Base-by-base conservation (phyloP, 2,797 vertebrate genomes). In the Bufotes viridis region DNA sequence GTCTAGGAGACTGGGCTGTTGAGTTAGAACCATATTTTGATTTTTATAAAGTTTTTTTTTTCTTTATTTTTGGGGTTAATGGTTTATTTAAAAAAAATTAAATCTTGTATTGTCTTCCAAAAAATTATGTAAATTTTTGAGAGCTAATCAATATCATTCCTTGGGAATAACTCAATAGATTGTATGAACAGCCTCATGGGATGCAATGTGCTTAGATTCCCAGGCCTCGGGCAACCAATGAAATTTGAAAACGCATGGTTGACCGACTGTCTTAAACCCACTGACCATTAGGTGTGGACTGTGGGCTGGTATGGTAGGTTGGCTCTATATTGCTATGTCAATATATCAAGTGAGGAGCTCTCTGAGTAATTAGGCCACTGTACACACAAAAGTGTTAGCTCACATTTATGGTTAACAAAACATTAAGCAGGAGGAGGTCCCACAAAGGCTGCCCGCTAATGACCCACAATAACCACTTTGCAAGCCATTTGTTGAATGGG, bases 401-500 rank as follows among this genome's bases (percentile, higher is more conserved):
- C 84, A 86, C 55, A n/a, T 89, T 89, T 89, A 89, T 86, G 88
- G 84, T 86, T 86, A 86, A 86, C 84, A 78, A 89, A 86, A 80
- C 88, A 89, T 89, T 89, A 89, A 86, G 75, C 84, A 89, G 63
- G 74, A 86, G 84, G 53, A 78, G 20, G 26, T 63, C 53, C 63
- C 60, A 89, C 88, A 89, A 89, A 83, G 58, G 80, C 14, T 49
- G 72, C 17, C 84, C 70, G 17, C 88, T 89, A 86, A 89, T 89
- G 88, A 86, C 88, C 88, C 82, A 72, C 88, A 89, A 89, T 89
- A 86, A 57, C 84, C 84, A 89, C 88, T 89, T 89, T 89, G 84
- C 79, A 78, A 83, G 88, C 79, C 84, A 86, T 89, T 89, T 86
- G 84, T 82, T 89, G 51, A 60, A 76, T 55, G 88, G 34, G 74